Evolutionary conservation across 2,797 vertebrate species (phyloP).

Genomic region (Peromyscus eremicus): DNA sequence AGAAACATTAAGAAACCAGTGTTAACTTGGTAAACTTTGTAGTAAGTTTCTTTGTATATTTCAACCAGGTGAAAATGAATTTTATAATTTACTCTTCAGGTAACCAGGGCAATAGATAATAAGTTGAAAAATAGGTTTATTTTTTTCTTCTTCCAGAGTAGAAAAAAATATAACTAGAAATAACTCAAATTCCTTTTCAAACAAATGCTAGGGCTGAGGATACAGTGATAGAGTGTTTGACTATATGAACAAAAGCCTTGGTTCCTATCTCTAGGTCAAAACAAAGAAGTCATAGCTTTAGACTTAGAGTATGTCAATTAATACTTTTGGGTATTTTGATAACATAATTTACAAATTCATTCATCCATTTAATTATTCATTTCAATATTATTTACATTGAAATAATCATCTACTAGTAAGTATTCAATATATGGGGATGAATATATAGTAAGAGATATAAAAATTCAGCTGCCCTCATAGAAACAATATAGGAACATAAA

Average conservation of each 20-base stretch:
- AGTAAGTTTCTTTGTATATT: neutral
- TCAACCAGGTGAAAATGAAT: constrained; percentile 11
- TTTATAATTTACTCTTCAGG: neutral
- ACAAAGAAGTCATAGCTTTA: neutral
- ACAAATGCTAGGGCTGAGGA: neutral
- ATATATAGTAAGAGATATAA: neutral
- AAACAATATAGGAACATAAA: neutral
- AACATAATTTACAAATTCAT: neutral
- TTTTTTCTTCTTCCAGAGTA: neutral
- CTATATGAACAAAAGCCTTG: neutral
- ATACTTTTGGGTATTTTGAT: constrained; percentile 1
- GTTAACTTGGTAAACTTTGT: neutral
- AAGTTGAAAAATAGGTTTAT: neutral
- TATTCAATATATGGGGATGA: neutral
- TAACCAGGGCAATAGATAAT: neutral
- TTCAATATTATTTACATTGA: neutral
- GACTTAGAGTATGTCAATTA: neutral
- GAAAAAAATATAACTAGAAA: neutral
- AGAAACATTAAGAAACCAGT: neutral
- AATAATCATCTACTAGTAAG: neutral
- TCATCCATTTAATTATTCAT: neutral
- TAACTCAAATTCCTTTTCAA: neutral
- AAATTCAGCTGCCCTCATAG: neutral
- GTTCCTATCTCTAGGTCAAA: neutral
- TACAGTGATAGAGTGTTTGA: neutral